Conservation (phyloP, 2,797 vertebrate species). For the Darevskia mixta region DNA sequence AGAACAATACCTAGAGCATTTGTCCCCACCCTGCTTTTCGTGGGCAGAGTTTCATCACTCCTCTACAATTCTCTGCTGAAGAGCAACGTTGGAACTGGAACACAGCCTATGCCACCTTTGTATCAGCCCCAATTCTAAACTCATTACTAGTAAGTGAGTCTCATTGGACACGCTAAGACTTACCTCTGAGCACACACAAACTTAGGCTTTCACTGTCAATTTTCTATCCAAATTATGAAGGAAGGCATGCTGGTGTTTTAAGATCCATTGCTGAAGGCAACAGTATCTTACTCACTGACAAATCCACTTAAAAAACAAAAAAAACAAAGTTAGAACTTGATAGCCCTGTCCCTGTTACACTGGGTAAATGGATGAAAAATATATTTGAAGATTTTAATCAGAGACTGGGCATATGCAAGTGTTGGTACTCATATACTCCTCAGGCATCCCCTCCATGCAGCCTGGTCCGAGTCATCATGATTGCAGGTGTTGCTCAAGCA, state of each 20-base stretch:
- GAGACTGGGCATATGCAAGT: background rate
- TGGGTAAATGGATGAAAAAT: background rate
- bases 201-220: background rate
- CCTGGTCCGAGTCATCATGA: background rate
- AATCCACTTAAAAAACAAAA: background rate
- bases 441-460: background rate
- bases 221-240: background rate
- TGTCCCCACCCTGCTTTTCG: background rate
- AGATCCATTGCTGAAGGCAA: background rate
- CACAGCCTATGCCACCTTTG: background rate
- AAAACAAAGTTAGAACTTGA: background rate
- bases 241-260: background rate
- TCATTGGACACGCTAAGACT: background rate
- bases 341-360: accelerated
- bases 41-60: background rate
- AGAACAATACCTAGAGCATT: too few species aligned
- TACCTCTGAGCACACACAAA: background rate
- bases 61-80: background rate
- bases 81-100: background rate
- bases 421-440: background rate
- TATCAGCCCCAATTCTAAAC: background rate
- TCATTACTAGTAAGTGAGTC: background rate
- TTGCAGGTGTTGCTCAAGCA: background rate
- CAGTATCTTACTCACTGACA: background rate
- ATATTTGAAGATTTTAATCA: background rate